Evolutionary conservation across 2,113 vertebrate genomes (phyloP), one percentile per base, ranked within the genome.

Genomic region (Amazona vittata): DNA sequence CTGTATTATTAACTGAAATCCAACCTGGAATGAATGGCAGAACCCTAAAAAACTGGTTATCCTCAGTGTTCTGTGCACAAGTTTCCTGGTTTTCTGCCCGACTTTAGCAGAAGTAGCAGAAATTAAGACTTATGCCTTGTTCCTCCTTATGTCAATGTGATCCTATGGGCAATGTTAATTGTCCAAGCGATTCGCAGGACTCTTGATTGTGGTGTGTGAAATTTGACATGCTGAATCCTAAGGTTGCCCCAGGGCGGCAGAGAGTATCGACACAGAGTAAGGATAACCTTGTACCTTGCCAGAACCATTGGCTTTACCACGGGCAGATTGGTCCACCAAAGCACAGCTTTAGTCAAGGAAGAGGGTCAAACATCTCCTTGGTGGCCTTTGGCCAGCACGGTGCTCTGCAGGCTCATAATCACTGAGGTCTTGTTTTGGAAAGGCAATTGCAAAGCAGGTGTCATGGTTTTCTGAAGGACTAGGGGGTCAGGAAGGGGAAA

Each of bases 341-440:
- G 26, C 50, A 90, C 11, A 21, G 44, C 41, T 87, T 25, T 89
- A 46, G 92, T 90, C 82, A 90, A 60, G 37, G 86, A 89, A 87
- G 62, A 96, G 13, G 8, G 20, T 37, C 33, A 64, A 64, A 11
- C 50, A n/a, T 2, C 22, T 74, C 43, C 76, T 39, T 33, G 26
- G 39, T 25, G 43, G 69, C 52, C 29, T 52, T 46, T 49, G 35
- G 53, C 33, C 64, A 64, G 6, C 0, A 0, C 41, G 65, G 6
- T 9, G 29, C 18, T 81, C 65, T 3, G 3, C 41, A 74, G 62
- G 69, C 73, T 82, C 43, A 17, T 28, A 71, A 73, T 62, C 53
- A 95, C 69, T 12, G 13, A 44, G 7, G n/a, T 35, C 86, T 91
- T 57, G 82, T 75, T 95, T 94, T 92, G 46, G 83, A 93, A 96